Base-by-base conservation (phyloP, 1,140 invertebrate genomes). In the Dendrolimus kikuchii region DNA sequence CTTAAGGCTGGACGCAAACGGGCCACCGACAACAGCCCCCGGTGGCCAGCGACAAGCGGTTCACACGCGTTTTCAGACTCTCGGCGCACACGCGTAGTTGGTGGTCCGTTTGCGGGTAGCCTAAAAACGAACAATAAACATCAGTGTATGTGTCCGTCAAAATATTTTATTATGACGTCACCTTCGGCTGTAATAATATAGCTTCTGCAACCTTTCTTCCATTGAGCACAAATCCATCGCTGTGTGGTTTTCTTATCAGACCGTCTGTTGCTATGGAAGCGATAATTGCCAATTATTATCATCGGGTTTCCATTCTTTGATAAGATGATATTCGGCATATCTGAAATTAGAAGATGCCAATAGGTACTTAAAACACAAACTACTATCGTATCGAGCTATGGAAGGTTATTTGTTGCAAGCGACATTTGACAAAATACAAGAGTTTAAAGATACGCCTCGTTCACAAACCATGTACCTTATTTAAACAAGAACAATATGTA, bases 281-380 rank as follows among this genome's bases (percentile, higher is more conserved):
- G 61, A 40, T 64, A 44, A 6, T 43, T 39, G 0, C 53, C 55
- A n/a, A 57, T 38, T 8, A 57, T 37, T 7, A 75, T 63, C 63
- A 70, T 66, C 6, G 58, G 53, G 38, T 70, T 75, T 6, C 72
- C 72, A 23, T 52, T 45, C 9, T 46, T 63, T 1, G 69, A 71
- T 41, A 40, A 67, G 40, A 60, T 39, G 41, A 65, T 67, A 39
- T 51, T 45, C 7, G 47, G 41, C 41, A 51, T 49, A 7, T 55
- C 66, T 68, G 45, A 44, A 60, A 68, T 46, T 49, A 9, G 10
- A 53, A 46, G 39, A 23, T 23, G 1, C 23, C 23, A 23, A 23
- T 23, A 23, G 23, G 23, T 23, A 23, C 23, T 23, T 23, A 23
- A 23, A 2, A 23, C 23, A 23, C 23, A 23, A 23, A 23, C 23